Base-by-base conservation (phyloP, 64 coral and sea anemone species). In the Stylophora pistillata region DNA sequence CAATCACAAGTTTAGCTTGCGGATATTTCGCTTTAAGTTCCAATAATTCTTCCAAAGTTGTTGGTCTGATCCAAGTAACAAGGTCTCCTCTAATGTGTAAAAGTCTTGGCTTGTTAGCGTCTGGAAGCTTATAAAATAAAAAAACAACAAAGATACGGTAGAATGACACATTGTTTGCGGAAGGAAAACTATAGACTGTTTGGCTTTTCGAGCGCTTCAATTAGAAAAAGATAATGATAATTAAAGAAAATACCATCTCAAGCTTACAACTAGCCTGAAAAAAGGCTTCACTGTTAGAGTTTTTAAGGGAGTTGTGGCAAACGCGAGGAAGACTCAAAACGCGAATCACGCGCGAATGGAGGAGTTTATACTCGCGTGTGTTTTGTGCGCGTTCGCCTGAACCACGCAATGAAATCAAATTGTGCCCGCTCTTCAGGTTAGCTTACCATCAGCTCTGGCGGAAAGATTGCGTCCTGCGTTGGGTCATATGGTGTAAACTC, bases 1-100 rank as follows among this genome's bases (percentile, higher is more conserved):
- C 94, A 77, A 93, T 88, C 28, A 96, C 94, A 30, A 96, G 82
- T 78, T 90, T 96, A 59, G 94, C 94, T 73, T 93, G 58, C 17
- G 94, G 91, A 37, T 89, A 74, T 82, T 89, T 89, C 63, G 64
- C 72, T 70, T 93, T 96, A 29, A 96, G 30, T 11, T 96, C 87
- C 16, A 92, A 73, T 6, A 96, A 76, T 56, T 96, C 94, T 15
- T 86, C 12, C 62, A 96, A 71, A 16, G 87, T 52, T 54, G 94
- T 72, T 14, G 94, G 94, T 32, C 94, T 60, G 16, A 93, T 86
- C 94, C 94, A 96, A 4, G 79, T 96, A 30, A 96, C 94, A 74
- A 73, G 58, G 28, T 96, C 94, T 66, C 94, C 94, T 68, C 93
- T 96, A 28, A 96, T 89, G 57, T 89, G 26, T 37, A 96, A 14